phyloP scores from a whole-genome alignment of 2,888 invertebrate species.

The Macropis europaea region DNA sequence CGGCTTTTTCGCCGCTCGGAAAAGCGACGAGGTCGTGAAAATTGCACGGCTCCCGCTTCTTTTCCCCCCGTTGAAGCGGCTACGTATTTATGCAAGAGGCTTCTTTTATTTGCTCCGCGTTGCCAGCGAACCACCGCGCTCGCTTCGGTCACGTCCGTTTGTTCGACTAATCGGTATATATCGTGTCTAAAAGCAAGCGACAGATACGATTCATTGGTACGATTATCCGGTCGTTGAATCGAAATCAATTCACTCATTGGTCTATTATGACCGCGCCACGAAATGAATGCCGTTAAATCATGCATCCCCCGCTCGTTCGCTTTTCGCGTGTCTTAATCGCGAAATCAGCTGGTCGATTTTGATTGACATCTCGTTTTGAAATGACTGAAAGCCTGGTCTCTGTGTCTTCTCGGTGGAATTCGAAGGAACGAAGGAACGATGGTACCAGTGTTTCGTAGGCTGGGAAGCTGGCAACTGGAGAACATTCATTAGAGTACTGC shows the following conservation, averaged over 20 bases:
- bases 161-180: not conserved
- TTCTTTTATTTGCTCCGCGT: not conserved
- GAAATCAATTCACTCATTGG: not conserved
- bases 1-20: constrained; percentile 1
- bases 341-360: not conserved
- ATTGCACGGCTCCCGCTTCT: not conserved
- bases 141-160: not conserved
- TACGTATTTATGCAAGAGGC: not conserved
- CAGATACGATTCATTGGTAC: constrained; percentile 30
- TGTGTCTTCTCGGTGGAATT: too few species aligned
- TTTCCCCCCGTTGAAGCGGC: too few species aligned
- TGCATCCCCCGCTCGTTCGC: not conserved
- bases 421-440: not conserved
- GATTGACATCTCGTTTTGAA: constrained; percentile 10
- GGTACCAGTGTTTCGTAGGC: too few species aligned
- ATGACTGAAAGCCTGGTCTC: too few species aligned
- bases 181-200: constrained; percentile 3
- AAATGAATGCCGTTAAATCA: constrained; percentile 21
- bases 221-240: constrained; percentile 25
- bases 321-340: constrained; percentile 2
- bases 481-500: too few species aligned
- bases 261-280: not conserved
- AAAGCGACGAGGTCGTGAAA: constrained; percentile 9
- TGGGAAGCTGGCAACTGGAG: too few species aligned
- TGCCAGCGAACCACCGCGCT: not conserved